Conservation (phyloP, 2,888 invertebrate genomes). For the Rapana venosa region DNA sequence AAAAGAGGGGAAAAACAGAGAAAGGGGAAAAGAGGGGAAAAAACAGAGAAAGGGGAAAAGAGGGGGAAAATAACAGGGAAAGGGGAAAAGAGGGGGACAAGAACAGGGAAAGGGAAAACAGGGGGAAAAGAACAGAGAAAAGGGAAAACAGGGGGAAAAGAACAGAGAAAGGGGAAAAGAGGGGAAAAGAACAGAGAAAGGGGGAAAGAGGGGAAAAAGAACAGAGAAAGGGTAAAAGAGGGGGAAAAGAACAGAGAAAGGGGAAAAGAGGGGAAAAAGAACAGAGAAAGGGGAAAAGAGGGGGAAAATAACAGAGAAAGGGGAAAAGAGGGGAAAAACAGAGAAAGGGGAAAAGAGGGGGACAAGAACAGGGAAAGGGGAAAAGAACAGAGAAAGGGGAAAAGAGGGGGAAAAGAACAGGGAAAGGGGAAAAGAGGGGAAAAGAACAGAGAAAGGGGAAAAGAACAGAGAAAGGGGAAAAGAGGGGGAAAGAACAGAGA, state of each 20-base stretch:
- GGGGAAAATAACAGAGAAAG: neutral
- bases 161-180: neutral
- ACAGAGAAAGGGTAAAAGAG: neutral
- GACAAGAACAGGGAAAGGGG: neutral
- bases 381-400: neutral
- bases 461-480: neutral
- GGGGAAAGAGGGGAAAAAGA: neutral
- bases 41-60: too few species aligned
- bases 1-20: too few species aligned
- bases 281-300: neutral
- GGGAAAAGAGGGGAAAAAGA: neutral
- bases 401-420: too few species aligned
- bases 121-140: neutral
- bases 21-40: neutral
- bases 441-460: neutral
- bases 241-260: neutral
- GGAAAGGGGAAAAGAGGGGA: neutral
- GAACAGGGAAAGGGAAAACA: neutral
- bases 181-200: neutral
- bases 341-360: neutral
- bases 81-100: neutral
- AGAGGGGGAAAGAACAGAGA: neutral
- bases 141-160: neutral
- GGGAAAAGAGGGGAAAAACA: neutral
- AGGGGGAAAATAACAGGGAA: neutral